phyloP scores from a whole-genome alignment of 2,888 invertebrate species.

The Antheraea assamensis region DNA sequence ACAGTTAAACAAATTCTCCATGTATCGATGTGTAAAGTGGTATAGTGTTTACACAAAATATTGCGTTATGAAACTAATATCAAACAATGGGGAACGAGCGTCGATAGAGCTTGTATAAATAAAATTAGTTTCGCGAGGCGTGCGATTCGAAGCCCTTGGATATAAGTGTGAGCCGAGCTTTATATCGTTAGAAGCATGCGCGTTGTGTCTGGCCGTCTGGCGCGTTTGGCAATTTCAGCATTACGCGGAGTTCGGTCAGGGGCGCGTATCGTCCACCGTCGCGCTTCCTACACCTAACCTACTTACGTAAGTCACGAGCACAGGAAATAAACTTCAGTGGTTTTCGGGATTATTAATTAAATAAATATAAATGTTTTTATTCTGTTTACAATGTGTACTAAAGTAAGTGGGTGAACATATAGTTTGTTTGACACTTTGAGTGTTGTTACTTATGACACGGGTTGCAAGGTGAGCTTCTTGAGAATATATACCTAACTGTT shows the following conservation, averaged over 20 bases:
- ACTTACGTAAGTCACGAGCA: conserved; percentile 72
- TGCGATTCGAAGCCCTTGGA: conserved; percentile 50
- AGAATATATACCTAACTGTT: not conserved
- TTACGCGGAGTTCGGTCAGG: conserved; percentile 54
- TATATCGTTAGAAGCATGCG: conserved; percentile 73
- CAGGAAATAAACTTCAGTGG: conserved; percentile 31
- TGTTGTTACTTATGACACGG: conserved; percentile 17
- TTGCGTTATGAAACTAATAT: conserved; percentile 37
- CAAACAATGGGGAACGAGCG: conserved; percentile 36
- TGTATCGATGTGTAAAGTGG: conserved; percentile 23
- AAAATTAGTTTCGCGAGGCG: conserved; percentile 62
- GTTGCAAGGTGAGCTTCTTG: conserved; percentile 19
- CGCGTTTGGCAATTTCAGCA: conserved; percentile 52
- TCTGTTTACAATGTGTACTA: conserved; percentile 22
- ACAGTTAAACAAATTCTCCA: conserved; percentile 28
- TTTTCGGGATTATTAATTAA: not conserved
- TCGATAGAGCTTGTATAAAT: conserved; percentile 57
- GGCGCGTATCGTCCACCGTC: conserved; percentile 31
- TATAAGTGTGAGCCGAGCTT: conserved; percentile 68
- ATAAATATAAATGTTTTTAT: not conserved
- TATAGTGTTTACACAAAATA: conserved; percentile 32
- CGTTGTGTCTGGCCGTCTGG: conserved; percentile 46
- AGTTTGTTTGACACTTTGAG: conserved; percentile 50
- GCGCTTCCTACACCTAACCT: conserved; percentile 36
- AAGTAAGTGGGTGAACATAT: conserved; percentile 51